Conservation (phyloP, 2,888 invertebrate genomes). For the Nipponacmea schrenckii region DNA sequence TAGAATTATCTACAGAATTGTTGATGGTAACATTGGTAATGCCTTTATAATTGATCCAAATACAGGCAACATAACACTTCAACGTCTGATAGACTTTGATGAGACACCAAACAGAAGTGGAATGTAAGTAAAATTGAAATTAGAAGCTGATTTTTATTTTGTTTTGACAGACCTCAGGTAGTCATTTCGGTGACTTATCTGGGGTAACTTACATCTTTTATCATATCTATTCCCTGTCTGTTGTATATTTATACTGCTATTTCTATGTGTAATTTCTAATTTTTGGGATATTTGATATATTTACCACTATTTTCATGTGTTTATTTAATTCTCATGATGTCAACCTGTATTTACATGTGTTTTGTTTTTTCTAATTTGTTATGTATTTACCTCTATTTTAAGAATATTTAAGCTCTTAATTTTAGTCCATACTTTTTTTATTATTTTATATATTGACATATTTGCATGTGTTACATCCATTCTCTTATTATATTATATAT, state of each 20-base stretch:
- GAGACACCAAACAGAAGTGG: conserved; percentile 13
- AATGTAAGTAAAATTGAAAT: conserved; percentile 17
- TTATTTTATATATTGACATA: too few relatives aligned
- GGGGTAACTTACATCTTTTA: too few relatives aligned
- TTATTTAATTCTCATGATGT: neutral
- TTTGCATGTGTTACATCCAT: too few relatives aligned
- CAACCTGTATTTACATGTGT: neutral
- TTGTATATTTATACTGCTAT: conserved; percentile 1
- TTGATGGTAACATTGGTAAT: conserved; percentile 40
- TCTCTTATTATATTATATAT: too few relatives aligned
- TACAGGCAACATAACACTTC: conserved; percentile 42
- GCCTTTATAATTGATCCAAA: conserved; percentile 38
- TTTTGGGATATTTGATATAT: neutral
- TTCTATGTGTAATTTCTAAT: neutral
- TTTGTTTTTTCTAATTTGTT: too few relatives aligned
- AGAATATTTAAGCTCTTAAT: too few relatives aligned
- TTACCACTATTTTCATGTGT: neutral
- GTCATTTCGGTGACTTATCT: too few relatives aligned
- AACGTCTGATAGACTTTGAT: conserved; percentile 18
- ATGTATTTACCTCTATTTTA: too few relatives aligned
- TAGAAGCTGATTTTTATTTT: neutral
- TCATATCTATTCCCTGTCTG: too few relatives aligned
- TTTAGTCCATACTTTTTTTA: too few relatives aligned
- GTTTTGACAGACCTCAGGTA: too few relatives aligned
- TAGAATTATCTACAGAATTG: conserved; percentile 41